Conservation (phyloP, 2,888 invertebrate species). For the Hecatera dysodea region DNA sequence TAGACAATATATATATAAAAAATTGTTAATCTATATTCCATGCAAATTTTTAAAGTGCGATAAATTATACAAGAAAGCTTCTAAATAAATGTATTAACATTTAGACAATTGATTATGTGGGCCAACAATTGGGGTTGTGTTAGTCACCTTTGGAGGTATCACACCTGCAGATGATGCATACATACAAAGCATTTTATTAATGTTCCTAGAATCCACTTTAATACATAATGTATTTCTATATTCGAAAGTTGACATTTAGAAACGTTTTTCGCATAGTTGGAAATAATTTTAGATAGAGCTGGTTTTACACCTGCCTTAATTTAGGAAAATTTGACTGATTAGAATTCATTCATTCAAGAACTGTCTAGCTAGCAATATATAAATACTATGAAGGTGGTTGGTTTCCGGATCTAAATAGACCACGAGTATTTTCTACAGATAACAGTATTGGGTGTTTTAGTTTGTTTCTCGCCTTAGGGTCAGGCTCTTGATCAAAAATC, state of each 20-base stretch:
- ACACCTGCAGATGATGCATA: constrained; percentile 12
- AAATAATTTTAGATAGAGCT: background rate
- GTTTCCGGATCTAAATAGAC: too few relatives aligned
- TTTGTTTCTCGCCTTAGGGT: too few relatives aligned
- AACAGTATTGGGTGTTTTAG: too few relatives aligned
- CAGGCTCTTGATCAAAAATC: too few relatives aligned
- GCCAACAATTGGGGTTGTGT: background rate
- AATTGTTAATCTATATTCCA: background rate
- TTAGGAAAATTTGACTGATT: background rate
- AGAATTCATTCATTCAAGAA: too few relatives aligned
- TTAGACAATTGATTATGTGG: constrained; percentile 16
- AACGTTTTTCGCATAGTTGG: background rate
- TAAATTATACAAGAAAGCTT: background rate
- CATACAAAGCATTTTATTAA: constrained; percentile 22
- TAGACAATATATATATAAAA: background rate
- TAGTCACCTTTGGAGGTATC: constrained; percentile 6
- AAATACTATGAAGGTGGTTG: too few relatives aligned
- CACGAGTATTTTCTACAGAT: too few relatives aligned
- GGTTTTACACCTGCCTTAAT: constrained; percentile 3
- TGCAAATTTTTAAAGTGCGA: background rate
- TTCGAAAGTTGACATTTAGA: constrained; percentile 28
- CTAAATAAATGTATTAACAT: constrained; percentile 26
- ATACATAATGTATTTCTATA: background rate
- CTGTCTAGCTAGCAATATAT: too few relatives aligned
- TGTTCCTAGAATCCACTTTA: background rate